Conservation (phyloP, 2,888 invertebrate species). For the Fragum fragum region DNA sequence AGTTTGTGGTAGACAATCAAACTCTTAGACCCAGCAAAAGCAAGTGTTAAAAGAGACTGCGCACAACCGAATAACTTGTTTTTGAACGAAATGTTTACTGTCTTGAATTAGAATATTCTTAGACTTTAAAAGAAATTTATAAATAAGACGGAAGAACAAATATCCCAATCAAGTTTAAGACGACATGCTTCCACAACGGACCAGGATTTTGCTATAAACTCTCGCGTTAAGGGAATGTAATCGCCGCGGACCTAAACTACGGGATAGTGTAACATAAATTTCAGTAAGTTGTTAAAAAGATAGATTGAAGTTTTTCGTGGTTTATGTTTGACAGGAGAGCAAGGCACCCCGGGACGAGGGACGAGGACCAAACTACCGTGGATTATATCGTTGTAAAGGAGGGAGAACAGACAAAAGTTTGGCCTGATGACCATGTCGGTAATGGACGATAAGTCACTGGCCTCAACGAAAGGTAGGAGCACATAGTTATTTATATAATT, state of each 20-base stretch:
- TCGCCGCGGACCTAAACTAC: not conserved
- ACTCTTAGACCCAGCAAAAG: too few relatives aligned
- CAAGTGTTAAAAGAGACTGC: too few relatives aligned
- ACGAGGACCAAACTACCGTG: not conserved
- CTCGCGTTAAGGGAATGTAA: not conserved
- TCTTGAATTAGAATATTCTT: too few relatives aligned
- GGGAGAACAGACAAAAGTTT: not conserved
- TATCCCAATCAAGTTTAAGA: too few relatives aligned
- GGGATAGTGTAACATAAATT: slow-evolving; percentile 4
- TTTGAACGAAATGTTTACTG: too few relatives aligned
- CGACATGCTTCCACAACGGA: too few relatives aligned
- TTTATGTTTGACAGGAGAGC: slow-evolving; percentile 5
- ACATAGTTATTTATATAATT: not conserved
- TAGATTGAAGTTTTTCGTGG: not conserved
- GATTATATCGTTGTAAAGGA: slow-evolving; percentile 8
- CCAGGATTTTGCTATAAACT: too few relatives aligned
- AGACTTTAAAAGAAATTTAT: too few relatives aligned
- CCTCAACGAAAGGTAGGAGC: slow-evolving; percentile 61
- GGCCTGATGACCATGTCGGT: slow-evolving; percentile 59
- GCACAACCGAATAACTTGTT: too few relatives aligned
- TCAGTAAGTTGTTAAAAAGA: not conserved
- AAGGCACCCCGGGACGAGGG: not conserved
- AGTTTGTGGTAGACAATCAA: too few relatives aligned
- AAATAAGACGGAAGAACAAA: too few relatives aligned
- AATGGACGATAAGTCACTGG: slow-evolving; percentile 59